Evolutionary conservation across 2,113 vertebrate genomes (phyloP).

Genomic region (Electrona antarctica): DNA sequence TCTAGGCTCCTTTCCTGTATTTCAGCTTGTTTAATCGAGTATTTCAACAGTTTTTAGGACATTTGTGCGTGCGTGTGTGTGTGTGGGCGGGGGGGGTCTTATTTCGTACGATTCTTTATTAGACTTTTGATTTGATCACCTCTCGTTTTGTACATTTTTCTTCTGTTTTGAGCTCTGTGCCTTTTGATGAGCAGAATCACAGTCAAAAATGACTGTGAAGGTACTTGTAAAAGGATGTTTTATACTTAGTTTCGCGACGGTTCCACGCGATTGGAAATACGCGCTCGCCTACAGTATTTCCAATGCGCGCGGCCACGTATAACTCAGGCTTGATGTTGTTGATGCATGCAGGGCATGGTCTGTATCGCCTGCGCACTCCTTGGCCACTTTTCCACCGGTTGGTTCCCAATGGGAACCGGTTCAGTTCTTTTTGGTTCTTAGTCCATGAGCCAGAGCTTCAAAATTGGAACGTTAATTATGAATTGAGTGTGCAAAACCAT

Average conservation of each 20-base stretch:
- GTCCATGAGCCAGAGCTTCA: no score
- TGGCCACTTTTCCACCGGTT: no score
- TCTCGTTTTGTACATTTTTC: conserved; percentile 38
- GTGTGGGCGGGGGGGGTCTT: neutral
- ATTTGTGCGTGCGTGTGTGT: conserved; percentile 42
- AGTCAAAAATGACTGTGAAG: conserved; percentile 29
- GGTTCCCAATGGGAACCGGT: no score
- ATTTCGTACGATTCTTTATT: conserved; percentile 18
- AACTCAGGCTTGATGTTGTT: conserved; percentile 21
- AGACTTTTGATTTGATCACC: neutral
- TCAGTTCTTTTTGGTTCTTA: no score
- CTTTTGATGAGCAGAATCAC: conserved; percentile 17
- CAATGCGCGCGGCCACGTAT: no score
- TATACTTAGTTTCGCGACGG: no score
- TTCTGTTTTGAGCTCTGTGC: conserved; percentile 24
- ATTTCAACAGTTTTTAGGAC: conserved; percentile 12
- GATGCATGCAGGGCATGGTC: conserved; percentile 76
- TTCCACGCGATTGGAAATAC: no score
- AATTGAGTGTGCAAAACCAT: no score
- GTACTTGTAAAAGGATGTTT: no score
- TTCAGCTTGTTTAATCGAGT: conserved; percentile 14
- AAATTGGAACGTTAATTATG: no score
- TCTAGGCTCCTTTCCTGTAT: neutral
- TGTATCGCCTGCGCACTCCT: conserved; percentile 61
- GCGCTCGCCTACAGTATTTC: no score